These are phyloP conservation scores for Hippasteria phrygiana DNA, from an alignment of 53 echinoderm and acorn worm genomes.

Conservation along the genomic window DNA sequence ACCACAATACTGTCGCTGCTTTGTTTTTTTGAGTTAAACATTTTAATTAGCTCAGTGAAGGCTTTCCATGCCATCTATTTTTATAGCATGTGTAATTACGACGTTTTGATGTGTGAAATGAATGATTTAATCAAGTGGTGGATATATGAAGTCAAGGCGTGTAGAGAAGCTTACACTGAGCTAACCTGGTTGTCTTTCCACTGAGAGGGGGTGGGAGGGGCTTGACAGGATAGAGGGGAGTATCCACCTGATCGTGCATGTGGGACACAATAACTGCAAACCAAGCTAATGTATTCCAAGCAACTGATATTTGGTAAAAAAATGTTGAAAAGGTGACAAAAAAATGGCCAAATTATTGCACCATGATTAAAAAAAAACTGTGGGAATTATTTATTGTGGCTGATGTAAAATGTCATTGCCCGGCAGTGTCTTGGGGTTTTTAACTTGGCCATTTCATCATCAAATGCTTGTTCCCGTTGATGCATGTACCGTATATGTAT, in stretches of 20 bases:
- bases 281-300: constrained; percentile 62
- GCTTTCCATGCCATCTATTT: constrained; percentile 73
- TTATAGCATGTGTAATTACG: constrained; percentile 76
- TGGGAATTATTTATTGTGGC: constrained; percentile 63
- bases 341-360: constrained; percentile 13
- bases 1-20: constrained; percentile 59
- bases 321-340: constrained; percentile 15
- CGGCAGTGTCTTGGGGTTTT: constrained; percentile 59
- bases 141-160: constrained; percentile 63
- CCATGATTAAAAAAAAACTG: constrained; percentile 16
- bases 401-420: constrained; percentile 39
- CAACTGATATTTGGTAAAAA: constrained; percentile 39
- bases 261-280: constrained; percentile 14
- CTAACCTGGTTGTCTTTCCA: constrained; percentile 63
- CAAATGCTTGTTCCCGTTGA: constrained; percentile 52
- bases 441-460: constrained; percentile 38
- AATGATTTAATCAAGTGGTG: constrained; percentile 58
- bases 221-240: neutral
- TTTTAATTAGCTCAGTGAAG: constrained; percentile 71
- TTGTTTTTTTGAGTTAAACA: constrained; percentile 62
- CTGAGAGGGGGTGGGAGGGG: neutral
- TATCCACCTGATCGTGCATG: constrained; percentile 10
- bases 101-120: constrained; percentile 71
- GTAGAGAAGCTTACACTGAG: constrained; percentile 68
- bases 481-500: constrained; percentile 82